These are phyloP conservation scores for Ophraella communa DNA, from an alignment of 2,888 invertebrate genomes.

Conservation along the genomic window DNA sequence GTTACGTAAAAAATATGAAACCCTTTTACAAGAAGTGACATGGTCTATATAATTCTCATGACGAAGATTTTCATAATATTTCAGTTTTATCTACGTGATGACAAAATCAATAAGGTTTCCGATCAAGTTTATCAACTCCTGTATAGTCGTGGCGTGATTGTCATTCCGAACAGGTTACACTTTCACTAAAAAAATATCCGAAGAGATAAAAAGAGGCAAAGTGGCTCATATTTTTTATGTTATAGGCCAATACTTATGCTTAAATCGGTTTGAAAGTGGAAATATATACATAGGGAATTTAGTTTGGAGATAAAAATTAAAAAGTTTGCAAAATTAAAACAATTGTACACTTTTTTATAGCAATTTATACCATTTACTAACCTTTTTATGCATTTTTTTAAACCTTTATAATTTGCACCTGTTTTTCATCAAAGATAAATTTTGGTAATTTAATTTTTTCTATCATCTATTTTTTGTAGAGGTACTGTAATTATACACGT, in stretches of 20 bases:
- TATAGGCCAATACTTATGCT: not conserved
- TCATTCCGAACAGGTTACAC: slow-evolving; percentile 20
- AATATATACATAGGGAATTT: not conserved
- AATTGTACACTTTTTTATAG: too few species aligned
- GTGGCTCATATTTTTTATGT: slow-evolving; percentile 3
- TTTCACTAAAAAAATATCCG: slow-evolving; percentile 12
- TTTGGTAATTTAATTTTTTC: too few species aligned
- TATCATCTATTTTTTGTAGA: too few species aligned
- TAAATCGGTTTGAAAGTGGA: not conserved
- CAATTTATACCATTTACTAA: too few species aligned
- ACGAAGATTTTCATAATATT: slow-evolving; percentile 26
- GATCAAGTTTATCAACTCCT: slow-evolving; percentile 21
- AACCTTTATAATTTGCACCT: too few species aligned
- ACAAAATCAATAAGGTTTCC: slow-evolving; percentile 26
- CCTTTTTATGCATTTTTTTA: too few species aligned
- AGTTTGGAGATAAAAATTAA: not conserved
- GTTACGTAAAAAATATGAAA: slow-evolving; percentile 14
- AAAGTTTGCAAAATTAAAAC: too few species aligned
- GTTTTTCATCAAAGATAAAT: too few species aligned
- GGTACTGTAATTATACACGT: too few species aligned
- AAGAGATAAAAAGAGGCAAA: not conserved
- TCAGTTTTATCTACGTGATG: slow-evolving; percentile 28
- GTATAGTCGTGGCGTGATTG: slow-evolving; percentile 10
- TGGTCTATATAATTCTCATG: slow-evolving; percentile 12
- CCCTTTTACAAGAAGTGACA: slow-evolving; percentile 14